Conservation (phyloP, 2,888 invertebrate species). For the Erpobdella octoculata region DNA sequence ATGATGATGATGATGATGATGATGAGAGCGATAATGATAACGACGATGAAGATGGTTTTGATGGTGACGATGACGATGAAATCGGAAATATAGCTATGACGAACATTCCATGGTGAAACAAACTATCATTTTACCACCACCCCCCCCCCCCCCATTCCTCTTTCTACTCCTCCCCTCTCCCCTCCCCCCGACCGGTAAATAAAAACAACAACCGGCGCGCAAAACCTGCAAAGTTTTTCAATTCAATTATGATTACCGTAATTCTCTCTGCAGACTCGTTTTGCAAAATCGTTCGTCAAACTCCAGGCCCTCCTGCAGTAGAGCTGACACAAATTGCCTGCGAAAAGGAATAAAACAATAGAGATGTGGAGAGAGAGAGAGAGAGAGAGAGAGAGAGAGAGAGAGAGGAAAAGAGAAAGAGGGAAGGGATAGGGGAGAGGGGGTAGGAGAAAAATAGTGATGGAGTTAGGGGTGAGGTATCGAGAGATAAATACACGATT, state of each 20-base stretch:
- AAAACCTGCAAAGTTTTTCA: background rate
- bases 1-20: background rate
- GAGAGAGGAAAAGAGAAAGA: no score
- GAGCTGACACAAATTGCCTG: constrained; percentile 2
- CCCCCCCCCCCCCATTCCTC: background rate
- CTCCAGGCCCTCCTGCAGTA: constrained; percentile 2
- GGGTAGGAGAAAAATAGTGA: no score
- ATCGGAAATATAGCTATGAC: background rate
- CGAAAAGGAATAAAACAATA: no score
- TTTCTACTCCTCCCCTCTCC: background rate
- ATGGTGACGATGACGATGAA: background rate
- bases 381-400: no score
- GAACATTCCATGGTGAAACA: background rate
- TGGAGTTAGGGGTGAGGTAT: no score
- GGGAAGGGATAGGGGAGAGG: no score
- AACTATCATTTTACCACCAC: background rate
- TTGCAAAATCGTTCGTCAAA: constrained; percentile 4
- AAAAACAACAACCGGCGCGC: background rate
- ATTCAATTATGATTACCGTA: constrained; percentile 6
- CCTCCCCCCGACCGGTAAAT: background rate
- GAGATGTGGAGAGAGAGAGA: no score
- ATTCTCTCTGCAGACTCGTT: background rate
- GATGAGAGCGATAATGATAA: background rate
- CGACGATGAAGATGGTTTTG: background rate
- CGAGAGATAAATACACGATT: no score